A percentile compares a stretch with the other conserved stretches of the same genome.
Evolutionary conservation across 2,797 vertebrate species (phyloP).

Genomic region (Eidolon dupreanum): DNA sequence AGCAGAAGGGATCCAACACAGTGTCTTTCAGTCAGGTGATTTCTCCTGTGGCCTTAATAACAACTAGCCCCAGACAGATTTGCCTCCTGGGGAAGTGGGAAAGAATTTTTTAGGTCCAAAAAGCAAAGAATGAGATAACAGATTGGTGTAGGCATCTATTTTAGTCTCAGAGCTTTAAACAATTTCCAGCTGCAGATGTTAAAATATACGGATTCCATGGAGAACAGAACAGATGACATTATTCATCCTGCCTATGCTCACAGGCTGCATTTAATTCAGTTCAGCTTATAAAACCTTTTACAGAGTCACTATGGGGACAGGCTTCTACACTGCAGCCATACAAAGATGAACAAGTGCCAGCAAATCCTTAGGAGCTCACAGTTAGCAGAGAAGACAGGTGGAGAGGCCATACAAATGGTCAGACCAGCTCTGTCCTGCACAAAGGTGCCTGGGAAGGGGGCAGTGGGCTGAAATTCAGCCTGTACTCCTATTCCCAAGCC

Average conservation of each 20-base stretch:
- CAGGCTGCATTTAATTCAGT: neutral
- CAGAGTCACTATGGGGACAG: neutral
- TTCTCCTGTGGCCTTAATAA: neutral
- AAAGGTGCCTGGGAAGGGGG: neutral
- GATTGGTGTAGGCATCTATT: neutral
- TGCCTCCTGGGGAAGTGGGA: neutral
- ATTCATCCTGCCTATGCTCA: neutral
- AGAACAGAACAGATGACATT: neutral
- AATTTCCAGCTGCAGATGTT: conserved; percentile 5
- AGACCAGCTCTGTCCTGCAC: neutral
- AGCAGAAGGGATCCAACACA: neutral
- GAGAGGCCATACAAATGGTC: neutral
- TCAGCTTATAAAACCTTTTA: neutral
- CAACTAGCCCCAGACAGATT: neutral
- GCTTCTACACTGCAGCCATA: neutral
- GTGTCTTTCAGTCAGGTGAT: neutral
- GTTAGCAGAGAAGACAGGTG: neutral
- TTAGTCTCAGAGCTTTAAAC: conserved; percentile 33
- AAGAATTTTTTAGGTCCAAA: neutral
- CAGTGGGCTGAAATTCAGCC: neutral
- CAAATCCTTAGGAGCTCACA: neutral
- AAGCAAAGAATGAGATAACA: neutral
- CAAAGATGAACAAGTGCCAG: neutral
- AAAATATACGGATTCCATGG: neutral
- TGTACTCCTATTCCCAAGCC: neutral